Conservation (phyloP, 2,797 vertebrate genomes). For the Podarcis lilfordi region DNA sequence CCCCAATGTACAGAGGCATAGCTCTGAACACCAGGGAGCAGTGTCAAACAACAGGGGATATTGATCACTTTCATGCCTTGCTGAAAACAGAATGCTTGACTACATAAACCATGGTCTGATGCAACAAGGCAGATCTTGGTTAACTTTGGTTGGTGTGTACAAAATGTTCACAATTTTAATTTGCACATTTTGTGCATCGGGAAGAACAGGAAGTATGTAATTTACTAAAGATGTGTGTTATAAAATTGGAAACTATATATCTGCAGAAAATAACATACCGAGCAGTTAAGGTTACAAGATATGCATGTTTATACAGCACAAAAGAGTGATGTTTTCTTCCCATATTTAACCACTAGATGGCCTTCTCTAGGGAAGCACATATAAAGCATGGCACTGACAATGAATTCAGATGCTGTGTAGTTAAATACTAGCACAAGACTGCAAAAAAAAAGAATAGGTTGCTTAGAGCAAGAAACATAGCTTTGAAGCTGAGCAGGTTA, state of each 20-base stretch:
- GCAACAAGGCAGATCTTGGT: not conserved
- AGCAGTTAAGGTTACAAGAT: not conserved
- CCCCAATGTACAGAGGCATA: not conserved
- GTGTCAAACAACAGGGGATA: not conserved
- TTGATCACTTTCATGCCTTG: not conserved
- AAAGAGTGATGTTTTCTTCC: not conserved
- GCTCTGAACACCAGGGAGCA: not conserved
- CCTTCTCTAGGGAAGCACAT: not conserved
- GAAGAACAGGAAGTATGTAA: not conserved
- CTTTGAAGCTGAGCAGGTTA: not conserved
- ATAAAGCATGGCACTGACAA: not conserved
- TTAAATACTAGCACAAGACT: not conserved
- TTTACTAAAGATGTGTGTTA: not conserved
- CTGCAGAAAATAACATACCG: not conserved
- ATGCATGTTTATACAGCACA: no score
- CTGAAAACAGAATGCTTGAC: not conserved
- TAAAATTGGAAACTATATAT: not conserved
- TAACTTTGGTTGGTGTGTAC: not conserved
- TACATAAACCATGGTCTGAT: not conserved
- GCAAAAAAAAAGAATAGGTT: not conserved
- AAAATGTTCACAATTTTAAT: not conserved
- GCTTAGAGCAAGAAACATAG: not conserved
- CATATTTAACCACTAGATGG: conserved; percentile 18
- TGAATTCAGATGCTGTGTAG: rapidly evolving
- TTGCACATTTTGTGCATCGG: not conserved